These are phyloP conservation scores for Rynchops niger DNA, from an alignment of 2,113 vertebrate species.

Conservation along the genomic window DNA sequence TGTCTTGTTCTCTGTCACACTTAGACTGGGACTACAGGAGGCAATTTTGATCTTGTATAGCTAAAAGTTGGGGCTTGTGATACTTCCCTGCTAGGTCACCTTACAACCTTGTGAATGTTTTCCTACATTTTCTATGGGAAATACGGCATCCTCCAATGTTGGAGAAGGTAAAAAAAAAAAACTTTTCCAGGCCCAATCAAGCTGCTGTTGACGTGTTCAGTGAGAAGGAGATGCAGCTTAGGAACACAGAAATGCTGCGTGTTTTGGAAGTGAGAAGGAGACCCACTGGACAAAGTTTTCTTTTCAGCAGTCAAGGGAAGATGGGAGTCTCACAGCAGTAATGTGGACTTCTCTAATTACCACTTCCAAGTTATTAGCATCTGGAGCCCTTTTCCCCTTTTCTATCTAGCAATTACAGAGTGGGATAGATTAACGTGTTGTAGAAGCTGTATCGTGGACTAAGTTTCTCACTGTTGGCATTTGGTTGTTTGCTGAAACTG, in stretches of 20 bases:
- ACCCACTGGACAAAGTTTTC: slow-evolving; percentile 37
- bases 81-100: neutral
- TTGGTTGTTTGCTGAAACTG: slow-evolving; percentile 27
- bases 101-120: neutral
- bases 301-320: slow-evolving; percentile 54
- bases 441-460: neutral
- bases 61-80: neutral
- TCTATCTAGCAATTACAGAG: slow-evolving; percentile 41
- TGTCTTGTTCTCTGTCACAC: neutral
- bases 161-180: neutral
- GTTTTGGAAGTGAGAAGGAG: slow-evolving; percentile 31
- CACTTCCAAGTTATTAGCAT: slow-evolving; percentile 66
- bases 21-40: neutral
- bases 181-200: rapidly evolving
- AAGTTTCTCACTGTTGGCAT: neutral
- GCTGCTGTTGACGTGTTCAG: neutral
- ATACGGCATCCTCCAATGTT: neutral
- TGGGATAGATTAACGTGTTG: slow-evolving; percentile 35
- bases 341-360: slow-evolving; percentile 60
- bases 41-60: neutral
- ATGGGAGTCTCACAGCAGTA: slow-evolving; percentile 46
- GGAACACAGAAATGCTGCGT: neutral
- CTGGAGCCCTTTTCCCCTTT: slow-evolving; percentile 61
- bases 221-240: neutral
- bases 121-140: neutral